These are phyloP conservation scores for Orthonevra nobilis DNA, from an alignment of 2,888 invertebrate genomes.

Conservation along the genomic window DNA sequence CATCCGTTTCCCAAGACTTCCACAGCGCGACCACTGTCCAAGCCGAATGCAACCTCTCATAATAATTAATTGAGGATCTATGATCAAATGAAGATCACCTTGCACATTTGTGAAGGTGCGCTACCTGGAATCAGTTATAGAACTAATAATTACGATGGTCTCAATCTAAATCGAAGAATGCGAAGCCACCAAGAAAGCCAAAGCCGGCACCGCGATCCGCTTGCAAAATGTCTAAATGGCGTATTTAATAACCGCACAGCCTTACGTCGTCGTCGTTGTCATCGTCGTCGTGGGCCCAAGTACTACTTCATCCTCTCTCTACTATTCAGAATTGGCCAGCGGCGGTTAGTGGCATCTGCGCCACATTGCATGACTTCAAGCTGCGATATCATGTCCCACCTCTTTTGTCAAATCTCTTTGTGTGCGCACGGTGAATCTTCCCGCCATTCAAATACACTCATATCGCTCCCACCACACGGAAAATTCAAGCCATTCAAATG, in stretches of 20 bases:
- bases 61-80: constrained; percentile 63
- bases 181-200: constrained; percentile 19
- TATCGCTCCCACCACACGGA: neutral
- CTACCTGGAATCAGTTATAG: constrained; percentile 16
- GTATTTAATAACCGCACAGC: constrained; percentile 61
- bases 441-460: constrained; percentile 38
- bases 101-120: constrained; percentile 49
- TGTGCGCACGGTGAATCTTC: constrained; percentile 62
- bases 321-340: constrained; percentile 64
- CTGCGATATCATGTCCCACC: constrained; percentile 49
- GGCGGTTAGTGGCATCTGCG: constrained; percentile 65
- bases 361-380: constrained; percentile 8
- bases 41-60: constrained; percentile 16
- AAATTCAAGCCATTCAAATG: neutral
- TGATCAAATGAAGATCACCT: constrained; percentile 70
- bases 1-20: constrained; percentile 20
- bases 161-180: constrained; percentile 62
- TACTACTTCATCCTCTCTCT: constrained; percentile 33
- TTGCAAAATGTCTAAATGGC: constrained; percentile 69
- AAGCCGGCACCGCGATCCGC: constrained; percentile 46
- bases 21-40: constrained; percentile 33
- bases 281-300: constrained; percentile 38
- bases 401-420: constrained; percentile 57
- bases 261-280: neutral
- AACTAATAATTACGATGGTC: constrained; percentile 48